Evolutionary conservation across 2,888 invertebrate species (phyloP).

Genomic region (Ophioninae sp.): DNA sequence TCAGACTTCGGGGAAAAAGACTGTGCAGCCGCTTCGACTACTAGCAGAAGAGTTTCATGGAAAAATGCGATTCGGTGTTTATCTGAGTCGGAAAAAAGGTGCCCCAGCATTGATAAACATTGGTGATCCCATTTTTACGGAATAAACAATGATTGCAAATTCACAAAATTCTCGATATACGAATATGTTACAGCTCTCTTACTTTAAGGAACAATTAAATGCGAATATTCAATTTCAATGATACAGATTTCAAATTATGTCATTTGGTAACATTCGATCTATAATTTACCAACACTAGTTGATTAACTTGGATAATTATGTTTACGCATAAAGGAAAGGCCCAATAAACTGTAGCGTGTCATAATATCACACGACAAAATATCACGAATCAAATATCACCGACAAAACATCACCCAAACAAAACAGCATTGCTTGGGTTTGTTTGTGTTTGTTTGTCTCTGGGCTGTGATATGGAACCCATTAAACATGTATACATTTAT

Average conservation of each 20-base stretch:
- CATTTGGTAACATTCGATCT: neutral
- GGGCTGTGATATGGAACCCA: no score
- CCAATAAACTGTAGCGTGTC: neutral
- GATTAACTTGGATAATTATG: slow-evolving; percentile 28
- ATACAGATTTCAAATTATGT: neutral
- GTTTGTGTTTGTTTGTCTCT: no score
- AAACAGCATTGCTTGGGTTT: no score
- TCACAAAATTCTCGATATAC: neutral
- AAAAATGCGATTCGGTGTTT: slow-evolving; percentile 91
- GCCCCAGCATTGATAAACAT: slow-evolving; percentile 68
- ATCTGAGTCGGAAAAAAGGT: slow-evolving; percentile 81
- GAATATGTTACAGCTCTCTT: neutral
- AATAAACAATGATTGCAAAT: slow-evolving; percentile 43
- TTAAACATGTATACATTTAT: neutral
- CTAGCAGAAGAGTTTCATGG: slow-evolving; percentile 88
- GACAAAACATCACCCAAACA: no score
- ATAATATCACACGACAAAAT: no score
- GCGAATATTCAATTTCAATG: neutral
- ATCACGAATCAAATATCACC: no score
- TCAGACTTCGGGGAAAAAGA: slow-evolving; percentile 91
- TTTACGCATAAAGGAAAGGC: slow-evolving; percentile 10
- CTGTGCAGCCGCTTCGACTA: slow-evolving; percentile 89
- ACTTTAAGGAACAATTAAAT: neutral
- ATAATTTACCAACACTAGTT: neutral
- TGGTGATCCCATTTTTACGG: slow-evolving; percentile 70